Percentiles rank a stretch among this genome's conserved stretches.
Conservation (phyloP, 2,113 vertebrate species). For the Cariama cristata region DNA sequence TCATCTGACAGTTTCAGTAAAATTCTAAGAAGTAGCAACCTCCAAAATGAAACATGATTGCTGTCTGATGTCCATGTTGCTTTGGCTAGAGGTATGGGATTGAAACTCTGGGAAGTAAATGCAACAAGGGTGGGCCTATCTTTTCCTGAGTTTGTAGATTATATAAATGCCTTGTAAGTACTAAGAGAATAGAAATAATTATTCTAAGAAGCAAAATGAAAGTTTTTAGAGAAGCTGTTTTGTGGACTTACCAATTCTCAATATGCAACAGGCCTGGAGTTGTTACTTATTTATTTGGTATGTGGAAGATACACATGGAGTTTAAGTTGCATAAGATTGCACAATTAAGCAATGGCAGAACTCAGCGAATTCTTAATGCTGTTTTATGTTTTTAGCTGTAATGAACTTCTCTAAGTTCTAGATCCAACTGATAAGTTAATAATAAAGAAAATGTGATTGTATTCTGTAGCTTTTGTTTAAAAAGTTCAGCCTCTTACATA, state of each 20-base stretch:
- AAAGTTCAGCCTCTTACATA: background rate
- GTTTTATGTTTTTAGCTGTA: background rate
- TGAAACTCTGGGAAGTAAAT: background rate
- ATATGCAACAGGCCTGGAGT: background rate
- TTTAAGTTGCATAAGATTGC: background rate
- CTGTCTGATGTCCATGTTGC: background rate
- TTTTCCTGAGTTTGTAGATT: background rate
- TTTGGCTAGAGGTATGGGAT: background rate
- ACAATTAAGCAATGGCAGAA: background rate
- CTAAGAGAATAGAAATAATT: background rate
- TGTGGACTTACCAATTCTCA: background rate
- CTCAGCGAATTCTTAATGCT: background rate
- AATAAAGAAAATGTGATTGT: background rate
- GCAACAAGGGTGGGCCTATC: background rate
- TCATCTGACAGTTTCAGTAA: background rate
- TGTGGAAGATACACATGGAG: background rate
- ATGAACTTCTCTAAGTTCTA: background rate
- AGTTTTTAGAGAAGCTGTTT: background rate
- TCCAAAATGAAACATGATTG: background rate
- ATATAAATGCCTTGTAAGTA: background rate
- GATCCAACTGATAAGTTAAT: background rate
- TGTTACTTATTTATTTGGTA: background rate
- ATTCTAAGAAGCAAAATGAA: background rate
- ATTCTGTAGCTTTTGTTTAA: background rate
- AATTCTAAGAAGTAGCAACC: background rate